Percentiles rank a stretch among this genome's conserved stretches.
phyloP scores from a whole-genome alignment of 35 echinoderm and acorn worm genomes.

The Antedon bifida region DNA sequence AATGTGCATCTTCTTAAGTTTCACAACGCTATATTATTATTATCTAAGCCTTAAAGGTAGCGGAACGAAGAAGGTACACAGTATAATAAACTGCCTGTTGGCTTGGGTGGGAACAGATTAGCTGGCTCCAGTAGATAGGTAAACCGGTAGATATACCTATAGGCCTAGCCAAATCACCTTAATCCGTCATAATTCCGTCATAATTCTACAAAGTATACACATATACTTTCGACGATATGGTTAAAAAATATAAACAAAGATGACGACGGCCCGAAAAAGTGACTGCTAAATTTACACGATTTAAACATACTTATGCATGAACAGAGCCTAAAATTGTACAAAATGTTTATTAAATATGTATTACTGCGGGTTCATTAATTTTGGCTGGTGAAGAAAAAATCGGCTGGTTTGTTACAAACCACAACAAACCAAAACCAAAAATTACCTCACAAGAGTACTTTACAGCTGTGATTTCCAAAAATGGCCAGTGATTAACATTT shows the following conservation, averaged over 20 bases:
- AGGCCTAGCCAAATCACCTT: too few species aligned
- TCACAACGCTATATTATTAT: too few species aligned
- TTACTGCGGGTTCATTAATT: background rate
- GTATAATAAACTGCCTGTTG: too few species aligned
- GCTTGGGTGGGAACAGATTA: too few species aligned
- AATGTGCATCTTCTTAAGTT: too few species aligned
- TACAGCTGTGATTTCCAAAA: background rate
- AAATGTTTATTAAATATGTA: background rate
- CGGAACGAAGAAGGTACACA: too few species aligned
- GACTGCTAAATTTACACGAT: background rate
- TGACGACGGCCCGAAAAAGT: background rate
- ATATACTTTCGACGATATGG: background rate
- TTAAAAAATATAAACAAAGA: background rate
- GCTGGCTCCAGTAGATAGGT: too few species aligned
- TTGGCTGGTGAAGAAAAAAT: background rate
- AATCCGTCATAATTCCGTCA: too few species aligned
- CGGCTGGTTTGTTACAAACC: background rate
- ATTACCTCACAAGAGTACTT: background rate
- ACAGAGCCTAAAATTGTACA: background rate
- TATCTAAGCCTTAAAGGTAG: too few species aligned
- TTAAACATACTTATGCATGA: background rate
- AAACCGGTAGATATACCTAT: too few species aligned
- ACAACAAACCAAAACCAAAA: too few species aligned
- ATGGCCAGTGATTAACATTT: background rate
- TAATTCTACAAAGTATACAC: too few species aligned